Evolutionary conservation across 2,888 invertebrate species (phyloP).

Genomic region (Magallana nippona): DNA sequence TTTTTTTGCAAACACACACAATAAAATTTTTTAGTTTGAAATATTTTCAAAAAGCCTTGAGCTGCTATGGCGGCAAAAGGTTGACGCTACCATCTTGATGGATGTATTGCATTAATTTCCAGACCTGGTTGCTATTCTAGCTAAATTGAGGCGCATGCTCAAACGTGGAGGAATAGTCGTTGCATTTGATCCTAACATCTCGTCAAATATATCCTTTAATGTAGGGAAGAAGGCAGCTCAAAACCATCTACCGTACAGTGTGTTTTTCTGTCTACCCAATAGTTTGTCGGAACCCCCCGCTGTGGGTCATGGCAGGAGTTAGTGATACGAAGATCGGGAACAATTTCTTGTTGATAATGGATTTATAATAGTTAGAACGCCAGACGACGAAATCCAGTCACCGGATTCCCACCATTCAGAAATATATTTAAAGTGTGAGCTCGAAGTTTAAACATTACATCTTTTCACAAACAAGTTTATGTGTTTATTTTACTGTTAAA

Average conservation of each 20-base stretch:
- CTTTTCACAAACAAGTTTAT: too few relatives aligned
- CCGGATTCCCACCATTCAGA: neutral
- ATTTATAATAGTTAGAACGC: neutral
- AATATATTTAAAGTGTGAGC: neutral
- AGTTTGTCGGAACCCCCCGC: conserved; percentile 46
- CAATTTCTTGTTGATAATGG: conserved; percentile 18
- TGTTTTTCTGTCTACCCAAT: conserved; percentile 54
- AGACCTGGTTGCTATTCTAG: conserved; percentile 4
- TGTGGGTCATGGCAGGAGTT: conserved; percentile 54
- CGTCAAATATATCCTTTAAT: neutral
- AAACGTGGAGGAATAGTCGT: conserved; percentile 29
- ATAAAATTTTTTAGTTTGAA: neutral
- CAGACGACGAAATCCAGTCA: neutral
- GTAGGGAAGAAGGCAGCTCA: neutral
- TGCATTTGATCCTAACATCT: conserved; percentile 42
- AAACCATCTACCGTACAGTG: conserved; percentile 37
- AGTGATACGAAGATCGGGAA: conserved; percentile 51
- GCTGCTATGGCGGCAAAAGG: neutral
- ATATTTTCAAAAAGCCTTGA: neutral
- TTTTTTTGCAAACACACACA: neutral
- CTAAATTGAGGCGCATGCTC: conserved; percentile 21
- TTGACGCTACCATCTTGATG: conserved; percentile 19
- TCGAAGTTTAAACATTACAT: neutral
- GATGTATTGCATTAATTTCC: conserved; percentile 42
- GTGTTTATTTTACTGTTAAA: too few relatives aligned